Conservation (phyloP, 2,113 vertebrate genomes). For the Odontophorus gujanensis region DNA sequence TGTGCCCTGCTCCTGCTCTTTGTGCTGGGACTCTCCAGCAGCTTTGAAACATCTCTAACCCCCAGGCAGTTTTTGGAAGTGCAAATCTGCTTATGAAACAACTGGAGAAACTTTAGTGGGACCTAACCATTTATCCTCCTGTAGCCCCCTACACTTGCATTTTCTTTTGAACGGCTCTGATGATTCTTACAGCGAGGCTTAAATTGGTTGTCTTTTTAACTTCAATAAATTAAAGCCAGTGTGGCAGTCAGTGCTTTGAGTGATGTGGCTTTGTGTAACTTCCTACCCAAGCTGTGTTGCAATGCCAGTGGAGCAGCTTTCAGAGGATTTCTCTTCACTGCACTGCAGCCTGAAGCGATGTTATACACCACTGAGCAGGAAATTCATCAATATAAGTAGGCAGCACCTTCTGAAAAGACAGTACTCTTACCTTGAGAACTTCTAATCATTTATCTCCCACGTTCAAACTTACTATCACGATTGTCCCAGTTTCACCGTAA, state of each 20-base stretch:
- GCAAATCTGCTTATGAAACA: not conserved
- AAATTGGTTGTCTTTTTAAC: not conserved
- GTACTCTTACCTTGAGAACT: slow-evolving; percentile 48
- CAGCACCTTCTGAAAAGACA: slow-evolving; percentile 27
- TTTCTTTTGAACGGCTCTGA: not conserved
- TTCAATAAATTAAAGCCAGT: not conserved
- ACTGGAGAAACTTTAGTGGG: not conserved
- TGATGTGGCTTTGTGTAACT: slow-evolving; percentile 32
- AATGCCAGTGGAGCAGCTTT: slow-evolving; percentile 45
- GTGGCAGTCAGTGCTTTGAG: slow-evolving; percentile 1
- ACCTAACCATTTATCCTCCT: not conserved
- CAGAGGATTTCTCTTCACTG: slow-evolving; percentile 45
- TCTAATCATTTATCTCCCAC: slow-evolving; percentile 49
- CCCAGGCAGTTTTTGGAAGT: not conserved
- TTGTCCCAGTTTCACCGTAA: slow-evolving; percentile 16
- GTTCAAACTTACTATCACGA: slow-evolving; percentile 41
- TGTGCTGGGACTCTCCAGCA: not conserved
- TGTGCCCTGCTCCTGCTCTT: not conserved
- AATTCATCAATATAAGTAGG: slow-evolving; percentile 57
- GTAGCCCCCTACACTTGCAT: not conserved
- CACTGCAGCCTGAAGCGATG: slow-evolving; percentile 36
- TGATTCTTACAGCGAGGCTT: not conserved
- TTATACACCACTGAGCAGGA: slow-evolving; percentile 41
- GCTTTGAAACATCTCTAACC: not conserved
- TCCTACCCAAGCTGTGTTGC: slow-evolving; percentile 44